A percentile compares a stretch with the other conserved stretches of the same genome.
These are phyloP conservation scores for Isotomurus palustris DNA, from an alignment of 2,888 invertebrate species.

Conservation along the genomic window DNA sequence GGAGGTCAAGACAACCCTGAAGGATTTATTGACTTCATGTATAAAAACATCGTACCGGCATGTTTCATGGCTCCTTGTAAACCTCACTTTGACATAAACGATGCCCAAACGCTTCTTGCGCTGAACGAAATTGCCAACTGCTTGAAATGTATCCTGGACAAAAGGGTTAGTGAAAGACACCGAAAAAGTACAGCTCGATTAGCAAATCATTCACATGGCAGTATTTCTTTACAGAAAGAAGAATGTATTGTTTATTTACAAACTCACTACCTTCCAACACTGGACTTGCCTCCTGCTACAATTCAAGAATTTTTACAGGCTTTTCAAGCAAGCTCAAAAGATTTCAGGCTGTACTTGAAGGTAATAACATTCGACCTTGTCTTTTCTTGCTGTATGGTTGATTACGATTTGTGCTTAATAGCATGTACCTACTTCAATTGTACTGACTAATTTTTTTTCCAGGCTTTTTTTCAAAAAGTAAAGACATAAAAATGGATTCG, in stretches of 20 bases:
- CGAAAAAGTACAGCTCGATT: not conserved
- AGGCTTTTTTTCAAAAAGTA: slow-evolving; percentile 32
- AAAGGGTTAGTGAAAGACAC: slow-evolving; percentile 44
- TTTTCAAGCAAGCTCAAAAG: slow-evolving; percentile 51
- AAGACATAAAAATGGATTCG: no score
- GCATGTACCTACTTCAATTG: no score
- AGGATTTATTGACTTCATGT: slow-evolving; percentile 54
- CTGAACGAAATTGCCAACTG: slow-evolving; percentile 49
- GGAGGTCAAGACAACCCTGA: slow-evolving; percentile 52
- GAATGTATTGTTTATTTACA: slow-evolving; percentile 52
- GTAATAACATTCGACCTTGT: slow-evolving; percentile 46
- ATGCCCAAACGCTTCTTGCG: slow-evolving; percentile 54
- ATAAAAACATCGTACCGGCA: slow-evolving; percentile 54
- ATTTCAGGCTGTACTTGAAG: slow-evolving; percentile 53
- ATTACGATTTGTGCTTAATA: not conserved
- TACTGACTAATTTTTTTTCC: no score
- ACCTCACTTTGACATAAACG: slow-evolving; percentile 54
- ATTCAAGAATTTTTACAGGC: slow-evolving; percentile 52
- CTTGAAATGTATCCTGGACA: slow-evolving; percentile 47
- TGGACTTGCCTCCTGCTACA: slow-evolving; percentile 50
- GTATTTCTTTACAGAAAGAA: slow-evolving; percentile 49
- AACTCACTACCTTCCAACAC: slow-evolving; percentile 51
- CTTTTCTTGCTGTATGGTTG: not conserved
- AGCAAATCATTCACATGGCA: not conserved
- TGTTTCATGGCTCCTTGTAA: slow-evolving; percentile 56